Evolutionary conservation across 2,888 invertebrate genomes (phyloP).

Genomic region (Acronicta aceris): DNA sequence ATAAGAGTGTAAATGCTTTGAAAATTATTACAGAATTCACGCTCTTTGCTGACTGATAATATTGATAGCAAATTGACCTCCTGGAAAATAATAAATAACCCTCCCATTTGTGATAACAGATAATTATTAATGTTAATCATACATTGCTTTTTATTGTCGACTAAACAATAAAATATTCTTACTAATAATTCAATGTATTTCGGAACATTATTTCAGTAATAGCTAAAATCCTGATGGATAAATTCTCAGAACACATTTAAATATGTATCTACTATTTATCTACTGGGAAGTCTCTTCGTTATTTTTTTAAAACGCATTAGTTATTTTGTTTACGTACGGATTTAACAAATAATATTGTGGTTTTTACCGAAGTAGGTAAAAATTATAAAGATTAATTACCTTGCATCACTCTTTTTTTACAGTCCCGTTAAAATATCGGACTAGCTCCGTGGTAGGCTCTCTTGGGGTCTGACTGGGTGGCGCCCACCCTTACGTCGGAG

Average conservation of each 20-base stretch:
- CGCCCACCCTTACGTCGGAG: too few species aligned
- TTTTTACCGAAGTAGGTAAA: conserved; percentile 9
- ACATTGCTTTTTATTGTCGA: conserved; percentile 10
- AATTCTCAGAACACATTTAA: conserved; percentile 4
- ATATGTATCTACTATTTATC: conserved; percentile 6
- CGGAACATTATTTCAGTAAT: background rate
- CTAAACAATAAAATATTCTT: too few species aligned
- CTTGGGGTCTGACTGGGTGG: too few species aligned
- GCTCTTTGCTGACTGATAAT: conserved; percentile 20
- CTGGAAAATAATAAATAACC: conserved; percentile 19
- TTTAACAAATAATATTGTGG: conserved; percentile 23
- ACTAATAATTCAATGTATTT: conserved; percentile 11
- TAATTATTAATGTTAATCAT: background rate
- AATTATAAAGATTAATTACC: too few species aligned
- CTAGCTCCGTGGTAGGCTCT: too few species aligned
- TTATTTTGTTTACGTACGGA: conserved; percentile 9
- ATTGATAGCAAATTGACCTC: conserved; percentile 47
- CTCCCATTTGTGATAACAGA: background rate
- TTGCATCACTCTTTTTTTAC: too few species aligned
- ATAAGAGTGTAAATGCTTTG: conserved; percentile 19
- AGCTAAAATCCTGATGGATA: background rate
- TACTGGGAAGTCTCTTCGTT: conserved; percentile 1
- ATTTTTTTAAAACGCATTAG: conserved; percentile 15
- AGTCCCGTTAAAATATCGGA: too few species aligned
- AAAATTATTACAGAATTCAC: conserved; percentile 21